phyloP scores from a whole-genome alignment of 2,888 invertebrate species.

The Tinea semifulvella region DNA sequence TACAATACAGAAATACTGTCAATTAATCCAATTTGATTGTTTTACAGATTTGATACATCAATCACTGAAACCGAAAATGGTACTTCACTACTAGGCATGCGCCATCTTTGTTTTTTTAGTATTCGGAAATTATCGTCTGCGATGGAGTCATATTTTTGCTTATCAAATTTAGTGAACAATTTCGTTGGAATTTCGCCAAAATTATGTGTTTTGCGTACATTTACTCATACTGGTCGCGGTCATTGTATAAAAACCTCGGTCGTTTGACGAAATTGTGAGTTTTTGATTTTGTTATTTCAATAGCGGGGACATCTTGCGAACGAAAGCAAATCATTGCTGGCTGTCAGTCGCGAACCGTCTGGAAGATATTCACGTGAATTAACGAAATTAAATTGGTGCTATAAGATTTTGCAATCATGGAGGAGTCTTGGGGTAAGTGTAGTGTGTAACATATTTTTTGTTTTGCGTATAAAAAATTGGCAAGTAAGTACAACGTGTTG shows the following conservation, averaged over 20 bases:
- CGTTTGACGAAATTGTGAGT: constrained; percentile 61
- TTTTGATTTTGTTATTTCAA: constrained; percentile 44
- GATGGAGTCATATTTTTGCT: constrained; percentile 64
- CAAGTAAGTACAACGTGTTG: constrained; percentile 32
- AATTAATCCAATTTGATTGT: too few relatives aligned
- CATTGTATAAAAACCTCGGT: constrained; percentile 56
- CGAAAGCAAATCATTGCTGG: constrained; percentile 20
- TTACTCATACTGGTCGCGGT: constrained; percentile 53
- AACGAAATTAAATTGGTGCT: constrained; percentile 55
- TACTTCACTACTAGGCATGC: constrained; percentile 18
- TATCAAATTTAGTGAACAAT: constrained; percentile 56
- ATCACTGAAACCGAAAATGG: too few relatives aligned
- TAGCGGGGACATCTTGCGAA: constrained; percentile 66
- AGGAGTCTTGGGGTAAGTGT: constrained; percentile 76
- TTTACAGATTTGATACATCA: too few relatives aligned
- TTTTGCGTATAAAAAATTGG: constrained; percentile 18
- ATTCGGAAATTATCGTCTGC: constrained; percentile 60
- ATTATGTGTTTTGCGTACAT: constrained; percentile 60
- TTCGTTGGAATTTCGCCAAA: constrained; percentile 58
- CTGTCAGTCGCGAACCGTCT: constrained; percentile 6
- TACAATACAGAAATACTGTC: too few relatives aligned
- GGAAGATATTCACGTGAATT: constrained; percentile 36
- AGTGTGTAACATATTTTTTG: constrained; percentile 6
- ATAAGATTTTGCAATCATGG: constrained; percentile 62
- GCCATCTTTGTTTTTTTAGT: constrained; percentile 57